Base-by-base conservation (phyloP, 2,113 vertebrate genomes). In the Seriola quinqueradiata region DNA sequence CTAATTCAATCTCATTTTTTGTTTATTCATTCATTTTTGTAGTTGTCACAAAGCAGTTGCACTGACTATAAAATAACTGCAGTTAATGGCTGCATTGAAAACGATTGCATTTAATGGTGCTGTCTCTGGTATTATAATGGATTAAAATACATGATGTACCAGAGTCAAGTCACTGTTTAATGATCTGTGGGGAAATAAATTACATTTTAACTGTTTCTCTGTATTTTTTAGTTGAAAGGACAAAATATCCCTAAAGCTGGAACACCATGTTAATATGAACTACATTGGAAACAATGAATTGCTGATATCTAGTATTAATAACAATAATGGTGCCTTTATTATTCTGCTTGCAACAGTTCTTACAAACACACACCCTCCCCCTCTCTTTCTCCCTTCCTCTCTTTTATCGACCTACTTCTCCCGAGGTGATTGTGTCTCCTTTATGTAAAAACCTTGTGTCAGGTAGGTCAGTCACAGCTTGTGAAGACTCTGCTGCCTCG, bases 351-450 rank as follows among this genome's bases (percentile, higher is more conserved):
- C 34, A 76, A 55, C 34, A 32, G 48, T 70, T 63, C 59, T 25
- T 25, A 23, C 57, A 68, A 3, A 6, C 40, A 36, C 23, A 36
- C 28, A 70, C 54, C 48, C 48, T 19, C 5, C 12, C 48, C 5
- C 14, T 8, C 17, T 16, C 10, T 14, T 17, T 57, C 17, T 67
- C 25, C 40, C 1, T 57, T 34, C 21, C 28, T 71, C 13, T 69
- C 10, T 50, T 3, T 81, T 32, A 48, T 32, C n/a, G 66, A 77
- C 80, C 79, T 50, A 85, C 23, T 84, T 87, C 25, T 72, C 8
- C 36, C 2, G 67, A 81, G 66, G 73, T 70, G 70, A 87, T 58
- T 69, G 72, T 71, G 32, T 71, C 55, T 61, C 73, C 6, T 70
- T 88, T 65, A 86, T 1, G 8, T 82, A 81, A 81, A 68, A 32